phyloP scores from a whole-genome alignment of 2,113 vertebrate species.

The Muscicapa adusta region DNA sequence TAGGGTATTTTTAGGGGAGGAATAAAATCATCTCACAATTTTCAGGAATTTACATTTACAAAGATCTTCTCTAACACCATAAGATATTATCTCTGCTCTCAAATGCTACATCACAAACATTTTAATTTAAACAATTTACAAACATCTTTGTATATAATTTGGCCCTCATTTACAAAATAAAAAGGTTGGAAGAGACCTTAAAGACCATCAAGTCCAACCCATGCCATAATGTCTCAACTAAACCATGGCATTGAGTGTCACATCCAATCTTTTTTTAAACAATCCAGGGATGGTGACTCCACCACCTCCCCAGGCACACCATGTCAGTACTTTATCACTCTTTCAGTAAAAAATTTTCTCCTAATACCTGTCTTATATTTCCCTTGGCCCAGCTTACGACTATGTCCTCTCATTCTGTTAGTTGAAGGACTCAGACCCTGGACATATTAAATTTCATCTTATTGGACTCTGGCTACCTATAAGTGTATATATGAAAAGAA shows the following conservation, averaged over 20 bases:
- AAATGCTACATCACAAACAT: neutral
- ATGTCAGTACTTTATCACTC: neutral
- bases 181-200: neutral
- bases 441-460: neutral
- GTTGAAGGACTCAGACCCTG: neutral
- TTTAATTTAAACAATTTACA: neutral
- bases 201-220: accelerated
- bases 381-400: accelerated
- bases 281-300: neutral
- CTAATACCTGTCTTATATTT: neutral
- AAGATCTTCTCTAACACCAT: neutral
- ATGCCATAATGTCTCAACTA: neutral
- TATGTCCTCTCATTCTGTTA: neutral
- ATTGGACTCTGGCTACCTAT: neutral
- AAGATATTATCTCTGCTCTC: neutral
- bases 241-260: accelerated
- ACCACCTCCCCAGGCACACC: accelerated
- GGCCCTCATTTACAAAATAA: neutral
- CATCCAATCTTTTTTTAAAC: neutral
- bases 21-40: neutral
- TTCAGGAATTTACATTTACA: neutral
- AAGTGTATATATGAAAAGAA: neutral
- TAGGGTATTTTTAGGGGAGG: neutral
- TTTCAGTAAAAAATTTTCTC: neutral
- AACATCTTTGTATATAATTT: neutral